Percentiles rank a stretch among this genome's conserved stretches.
These are phyloP conservation scores for Halyomorpha halys DNA, from an alignment of 1,140 invertebrate genomes.

Conservation along the genomic window DNA sequence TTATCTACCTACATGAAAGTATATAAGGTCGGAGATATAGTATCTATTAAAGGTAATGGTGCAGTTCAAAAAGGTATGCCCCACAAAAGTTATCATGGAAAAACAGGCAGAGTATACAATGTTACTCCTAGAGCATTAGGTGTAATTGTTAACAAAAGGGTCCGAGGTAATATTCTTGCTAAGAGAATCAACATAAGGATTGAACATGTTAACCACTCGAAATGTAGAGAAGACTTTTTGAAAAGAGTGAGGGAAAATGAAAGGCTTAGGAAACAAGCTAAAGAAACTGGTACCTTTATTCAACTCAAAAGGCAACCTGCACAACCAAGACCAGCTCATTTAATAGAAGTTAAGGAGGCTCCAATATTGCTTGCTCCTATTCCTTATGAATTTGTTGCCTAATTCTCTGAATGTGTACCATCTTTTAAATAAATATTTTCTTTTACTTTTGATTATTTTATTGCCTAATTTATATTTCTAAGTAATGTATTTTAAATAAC, in stretches of 20 bases:
- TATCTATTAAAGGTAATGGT: constrained; percentile 97
- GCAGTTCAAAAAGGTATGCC: constrained; percentile 99
- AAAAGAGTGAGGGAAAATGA: constrained; percentile 86
- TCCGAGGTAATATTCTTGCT: constrained; percentile 82
- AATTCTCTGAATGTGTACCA: constrained; percentile 38
- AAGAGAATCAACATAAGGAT: constrained; percentile 96
- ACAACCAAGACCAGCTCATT: constrained; percentile 70
- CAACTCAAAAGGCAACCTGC: constrained; percentile 74
- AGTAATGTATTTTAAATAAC: no score
- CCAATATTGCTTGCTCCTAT: constrained; percentile 80
- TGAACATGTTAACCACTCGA: constrained; percentile 95
- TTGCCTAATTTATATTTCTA: no score
- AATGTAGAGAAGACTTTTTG: constrained; percentile 92
- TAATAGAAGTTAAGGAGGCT: constrained; percentile 71
- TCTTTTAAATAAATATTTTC: no score
- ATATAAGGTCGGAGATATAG: constrained; percentile 96
- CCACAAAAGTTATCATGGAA: constrained; percentile 96
- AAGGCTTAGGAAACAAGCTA: constrained; percentile 67
- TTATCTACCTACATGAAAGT: constrained; percentile 93
- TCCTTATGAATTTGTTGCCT: constrained; percentile 96
- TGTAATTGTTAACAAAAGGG: constrained; percentile 97
- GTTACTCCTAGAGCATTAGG: constrained; percentile 94
- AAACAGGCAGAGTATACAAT: constrained; percentile 95
- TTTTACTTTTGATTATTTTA: no score
- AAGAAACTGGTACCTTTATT: constrained; percentile 60